These are phyloP conservation scores for Sinocyclocheilus maitianheensis DNA, from an alignment of 2,113 vertebrate genomes.

Conservation along the genomic window DNA sequence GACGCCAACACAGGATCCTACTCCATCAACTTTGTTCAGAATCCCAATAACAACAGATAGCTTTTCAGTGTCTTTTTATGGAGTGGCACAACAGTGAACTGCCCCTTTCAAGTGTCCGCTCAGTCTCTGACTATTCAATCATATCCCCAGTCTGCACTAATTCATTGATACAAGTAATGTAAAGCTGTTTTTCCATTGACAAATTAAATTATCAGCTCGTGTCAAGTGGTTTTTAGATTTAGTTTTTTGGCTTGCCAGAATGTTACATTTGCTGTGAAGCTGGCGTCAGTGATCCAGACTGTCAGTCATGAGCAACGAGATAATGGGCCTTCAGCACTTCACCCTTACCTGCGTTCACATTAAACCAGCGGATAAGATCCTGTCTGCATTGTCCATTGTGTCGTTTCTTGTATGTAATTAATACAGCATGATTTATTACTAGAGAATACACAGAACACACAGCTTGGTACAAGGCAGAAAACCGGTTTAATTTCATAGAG, in stretches of 20 bases:
- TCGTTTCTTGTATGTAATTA: background rate
- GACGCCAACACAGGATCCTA: constrained; percentile 88
- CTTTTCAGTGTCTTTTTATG: constrained; percentile 9
- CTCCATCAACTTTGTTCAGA: constrained; percentile 93
- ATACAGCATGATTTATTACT: background rate
- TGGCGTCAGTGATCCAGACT: background rate
- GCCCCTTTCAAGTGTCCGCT: no score
- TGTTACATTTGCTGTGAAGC: constrained; percentile 12
- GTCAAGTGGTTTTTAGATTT: background rate
- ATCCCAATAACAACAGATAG: constrained; percentile 85
- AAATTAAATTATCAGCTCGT: constrained; percentile 7
- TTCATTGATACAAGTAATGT: background rate
- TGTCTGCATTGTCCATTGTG: background rate
- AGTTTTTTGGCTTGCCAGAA: background rate
- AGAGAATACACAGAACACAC: constrained; percentile 21
- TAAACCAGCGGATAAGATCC: constrained; percentile 2
- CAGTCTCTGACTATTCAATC: background rate
- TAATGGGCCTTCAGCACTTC: background rate
- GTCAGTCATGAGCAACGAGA: background rate
- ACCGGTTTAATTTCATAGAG: constrained; percentile 53
- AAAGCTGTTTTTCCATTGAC: background rate
- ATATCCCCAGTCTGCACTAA: background rate
- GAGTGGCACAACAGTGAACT: background rate
- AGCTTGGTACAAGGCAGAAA: constrained; percentile 49
- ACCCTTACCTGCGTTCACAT: constrained; percentile 4